Percentiles rank a stretch among this genome's conserved stretches.
phyloP scores from a whole-genome alignment of 1,140 invertebrate species.

The Drosophila ogumai region DNA sequence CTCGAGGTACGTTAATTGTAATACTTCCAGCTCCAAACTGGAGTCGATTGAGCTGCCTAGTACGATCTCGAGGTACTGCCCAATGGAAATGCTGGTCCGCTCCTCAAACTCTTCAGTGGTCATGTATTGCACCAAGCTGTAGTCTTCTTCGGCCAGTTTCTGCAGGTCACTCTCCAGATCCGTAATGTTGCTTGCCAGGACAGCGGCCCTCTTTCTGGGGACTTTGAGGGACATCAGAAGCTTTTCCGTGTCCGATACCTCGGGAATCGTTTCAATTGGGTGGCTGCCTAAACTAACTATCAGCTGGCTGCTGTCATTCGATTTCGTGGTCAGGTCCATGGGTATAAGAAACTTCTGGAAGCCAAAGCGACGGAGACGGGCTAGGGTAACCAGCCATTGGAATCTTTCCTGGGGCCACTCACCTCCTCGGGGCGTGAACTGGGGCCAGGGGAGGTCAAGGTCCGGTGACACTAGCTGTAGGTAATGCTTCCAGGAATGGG shows the following conservation, averaged over 20 bases:
- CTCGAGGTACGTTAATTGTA: neutral
- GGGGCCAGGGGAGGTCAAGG: neutral
- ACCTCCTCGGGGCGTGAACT: neutral
- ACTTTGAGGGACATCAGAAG: neutral
- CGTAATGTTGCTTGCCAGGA: neutral
- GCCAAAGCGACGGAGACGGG: slow-evolving; percentile 1
- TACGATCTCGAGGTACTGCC: neutral
- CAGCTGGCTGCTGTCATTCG: neutral
- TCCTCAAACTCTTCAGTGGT: neutral
- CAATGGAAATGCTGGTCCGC: neutral
- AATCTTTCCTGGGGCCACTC: neutral
- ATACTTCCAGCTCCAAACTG: neutral
- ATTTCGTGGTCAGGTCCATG: neutral
- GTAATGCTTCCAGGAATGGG: neutral
- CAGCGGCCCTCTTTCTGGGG: neutral
- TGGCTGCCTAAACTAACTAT: neutral
- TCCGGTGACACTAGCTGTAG: neutral
- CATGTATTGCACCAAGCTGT: neutral
- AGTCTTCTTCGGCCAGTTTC: neutral
- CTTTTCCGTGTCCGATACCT: neutral
- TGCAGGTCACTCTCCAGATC: neutral
- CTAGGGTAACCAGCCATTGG: neutral
- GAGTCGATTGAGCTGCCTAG: neutral
- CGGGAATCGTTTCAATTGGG: neutral
- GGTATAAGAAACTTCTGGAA: neutral